A percentile compares a stretch with the other conserved stretches of the same genome.
Conservation (phyloP, 2,113 vertebrate species). For the Bos javanicus region DNA sequence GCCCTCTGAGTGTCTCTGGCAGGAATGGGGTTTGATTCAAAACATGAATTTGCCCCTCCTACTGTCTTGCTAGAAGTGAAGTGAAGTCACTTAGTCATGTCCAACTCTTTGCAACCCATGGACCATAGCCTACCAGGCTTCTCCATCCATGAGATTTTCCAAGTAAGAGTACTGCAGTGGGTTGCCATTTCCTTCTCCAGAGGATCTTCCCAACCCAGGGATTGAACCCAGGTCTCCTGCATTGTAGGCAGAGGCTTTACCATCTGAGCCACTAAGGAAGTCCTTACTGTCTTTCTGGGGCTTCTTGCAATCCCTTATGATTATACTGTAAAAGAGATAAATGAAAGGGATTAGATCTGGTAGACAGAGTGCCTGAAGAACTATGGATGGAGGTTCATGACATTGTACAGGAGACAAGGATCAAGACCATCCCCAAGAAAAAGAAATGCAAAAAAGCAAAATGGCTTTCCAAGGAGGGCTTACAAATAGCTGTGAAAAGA, state of each 20-base stretch:
- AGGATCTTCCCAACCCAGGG: too few relatives aligned
- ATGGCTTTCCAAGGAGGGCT: not conserved
- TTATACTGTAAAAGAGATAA: not conserved
- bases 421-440: not conserved
- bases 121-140: too few relatives aligned
- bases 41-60: not conserved
- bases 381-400: not conserved
- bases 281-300: too few relatives aligned
- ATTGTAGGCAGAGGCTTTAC: too few relatives aligned
- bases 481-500: not conserved
- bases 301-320: not conserved
- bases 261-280: too few relatives aligned
- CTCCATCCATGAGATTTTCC: too few relatives aligned
- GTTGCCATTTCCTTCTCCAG: too few relatives aligned
- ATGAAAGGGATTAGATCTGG: not conserved
- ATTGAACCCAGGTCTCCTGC: too few relatives aligned
- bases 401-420: not conserved
- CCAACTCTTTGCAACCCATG: too few relatives aligned
- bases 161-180: too few relatives aligned
- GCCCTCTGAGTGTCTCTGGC: not conserved
- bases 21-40: not conserved
- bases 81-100: too few relatives aligned
- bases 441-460: not conserved
- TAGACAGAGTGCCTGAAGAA: not conserved
- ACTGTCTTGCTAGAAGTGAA: not conserved